Conservation (phyloP, 2,888 invertebrate genomes). For the Calameuta pallipes region DNA sequence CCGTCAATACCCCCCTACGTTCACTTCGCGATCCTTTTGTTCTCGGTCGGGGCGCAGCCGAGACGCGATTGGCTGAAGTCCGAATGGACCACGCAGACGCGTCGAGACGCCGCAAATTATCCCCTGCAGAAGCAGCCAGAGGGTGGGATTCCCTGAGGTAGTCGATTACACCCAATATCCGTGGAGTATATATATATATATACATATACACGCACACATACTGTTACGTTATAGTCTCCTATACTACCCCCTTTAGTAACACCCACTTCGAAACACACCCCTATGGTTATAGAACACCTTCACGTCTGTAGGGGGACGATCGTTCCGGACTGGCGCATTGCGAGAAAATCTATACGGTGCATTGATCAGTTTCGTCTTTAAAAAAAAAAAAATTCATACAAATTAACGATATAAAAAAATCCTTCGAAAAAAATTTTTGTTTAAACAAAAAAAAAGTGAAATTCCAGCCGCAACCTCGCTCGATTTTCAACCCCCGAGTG, state of each 20-base stretch:
- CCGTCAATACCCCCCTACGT: conserved; percentile 14
- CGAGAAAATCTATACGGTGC: background rate
- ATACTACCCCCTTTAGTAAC: background rate
- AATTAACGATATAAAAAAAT: background rate
- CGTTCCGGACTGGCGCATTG: background rate
- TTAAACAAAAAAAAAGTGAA: background rate
- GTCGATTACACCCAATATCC: conserved; percentile 47
- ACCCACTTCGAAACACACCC: background rate
- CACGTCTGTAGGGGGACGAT: background rate
- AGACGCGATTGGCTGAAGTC: conserved; percentile 57
- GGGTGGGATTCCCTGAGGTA: conserved; percentile 54
- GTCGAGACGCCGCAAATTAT: conserved; percentile 56
- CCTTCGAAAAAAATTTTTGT: background rate
- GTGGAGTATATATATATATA: background rate
- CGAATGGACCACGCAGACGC: conserved; percentile 62
- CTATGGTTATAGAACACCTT: background rate
- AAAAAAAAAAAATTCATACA: background rate
- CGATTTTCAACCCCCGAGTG: background rate
- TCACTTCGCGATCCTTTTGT: conserved; percentile 54
- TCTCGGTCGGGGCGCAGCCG: conserved; percentile 54
- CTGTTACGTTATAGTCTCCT: background rate
- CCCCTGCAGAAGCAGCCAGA: conserved; percentile 28
- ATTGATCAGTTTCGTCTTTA: background rate
- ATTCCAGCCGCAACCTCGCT: background rate
- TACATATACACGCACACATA: background rate